phyloP scores from a whole-genome alignment of 2,888 invertebrate species.

The Drosophila stalkeri region DNA sequence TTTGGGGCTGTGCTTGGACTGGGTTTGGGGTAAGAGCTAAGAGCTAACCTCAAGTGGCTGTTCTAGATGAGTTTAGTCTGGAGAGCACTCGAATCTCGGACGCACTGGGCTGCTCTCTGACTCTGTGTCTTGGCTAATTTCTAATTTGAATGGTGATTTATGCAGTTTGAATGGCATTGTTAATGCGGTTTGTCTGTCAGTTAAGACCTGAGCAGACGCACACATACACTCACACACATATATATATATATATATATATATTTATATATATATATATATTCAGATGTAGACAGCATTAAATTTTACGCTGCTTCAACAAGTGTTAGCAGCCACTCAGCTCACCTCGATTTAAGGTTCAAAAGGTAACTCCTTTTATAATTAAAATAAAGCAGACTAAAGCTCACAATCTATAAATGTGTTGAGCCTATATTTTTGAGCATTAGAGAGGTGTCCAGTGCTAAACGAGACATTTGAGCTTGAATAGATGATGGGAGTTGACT shows the following conservation, averaged over 20 bases:
- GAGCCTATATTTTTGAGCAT: constrained; percentile 5
- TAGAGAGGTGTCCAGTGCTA: constrained; percentile 1
- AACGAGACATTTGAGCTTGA: neutral
- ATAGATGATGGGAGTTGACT: neutral
- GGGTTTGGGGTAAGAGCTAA: neutral
- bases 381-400: constrained; percentile 22
- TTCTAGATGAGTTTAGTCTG: constrained; percentile 55
- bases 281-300: constrained; percentile 1
- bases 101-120: constrained; percentile 41
- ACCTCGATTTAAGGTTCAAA: neutral
- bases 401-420: constrained; percentile 14
- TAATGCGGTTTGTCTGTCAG: constrained; percentile 55
- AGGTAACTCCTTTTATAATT: constrained; percentile 46
- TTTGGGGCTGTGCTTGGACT: neutral
- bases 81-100: constrained; percentile 48
- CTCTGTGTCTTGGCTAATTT: constrained; percentile 65
- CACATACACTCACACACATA: neutral
- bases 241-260: too few species aligned
- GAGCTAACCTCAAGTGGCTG: constrained; percentile 54
- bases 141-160: constrained; percentile 81
- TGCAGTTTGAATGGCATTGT: constrained; percentile 71
- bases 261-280: too few species aligned
- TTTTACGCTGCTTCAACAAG: constrained; percentile 46
- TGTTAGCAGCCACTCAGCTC: constrained; percentile 14
- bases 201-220: constrained; percentile 9